Base-by-base conservation (phyloP, 1,140 invertebrate species). In the Cyclina sinensis region DNA sequence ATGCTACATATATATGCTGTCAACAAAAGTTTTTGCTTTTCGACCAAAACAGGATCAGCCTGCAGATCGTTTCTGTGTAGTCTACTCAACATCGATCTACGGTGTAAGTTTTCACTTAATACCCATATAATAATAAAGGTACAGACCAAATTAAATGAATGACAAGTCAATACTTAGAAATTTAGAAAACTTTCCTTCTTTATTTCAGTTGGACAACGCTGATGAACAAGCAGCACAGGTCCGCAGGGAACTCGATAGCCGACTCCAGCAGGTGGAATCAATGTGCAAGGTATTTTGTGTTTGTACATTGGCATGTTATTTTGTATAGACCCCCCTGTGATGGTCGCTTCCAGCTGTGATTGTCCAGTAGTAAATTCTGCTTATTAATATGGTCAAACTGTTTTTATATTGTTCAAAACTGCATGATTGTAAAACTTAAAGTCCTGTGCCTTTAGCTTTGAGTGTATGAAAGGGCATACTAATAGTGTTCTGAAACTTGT, bases 191-290 rank as follows among this genome's bases (percentile, higher is more conserved):
- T n/a, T n/a, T n/a, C n/a, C n/a, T n/a, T n/a, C n/a, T n/a, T n/a
- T 85, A 37, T 93, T 91, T 59, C 93, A 99, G 98, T 96, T 99
- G 96, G 99, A 99, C 95, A 99, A 99, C 94, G 98, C 98, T 84
- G 99, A 99, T 96, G 99, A 99, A 95, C 99, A 99, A 96, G 99
- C 99, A 91, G 99, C 99, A 35, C 99, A 99, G 62, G 99, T 99
- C 93, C 97, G 99, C 95, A 97, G 99, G 96, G 99, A 99, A 96
- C 96, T 99, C 89, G 99, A 99, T 96, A 99, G 99, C 88, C 97
- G 99, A 96, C 97, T 99, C 96, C 98, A 99, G 94, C 98, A 97
- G 95, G 98, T 99, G 48, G 97, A 98, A 93, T 98, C 99, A 96
- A 99, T 99, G 98, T 98, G 99, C 96, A 98, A 97, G 97, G 98